Conservation (phyloP, 2,888 invertebrate species). For the Hyalella azteca region DNA sequence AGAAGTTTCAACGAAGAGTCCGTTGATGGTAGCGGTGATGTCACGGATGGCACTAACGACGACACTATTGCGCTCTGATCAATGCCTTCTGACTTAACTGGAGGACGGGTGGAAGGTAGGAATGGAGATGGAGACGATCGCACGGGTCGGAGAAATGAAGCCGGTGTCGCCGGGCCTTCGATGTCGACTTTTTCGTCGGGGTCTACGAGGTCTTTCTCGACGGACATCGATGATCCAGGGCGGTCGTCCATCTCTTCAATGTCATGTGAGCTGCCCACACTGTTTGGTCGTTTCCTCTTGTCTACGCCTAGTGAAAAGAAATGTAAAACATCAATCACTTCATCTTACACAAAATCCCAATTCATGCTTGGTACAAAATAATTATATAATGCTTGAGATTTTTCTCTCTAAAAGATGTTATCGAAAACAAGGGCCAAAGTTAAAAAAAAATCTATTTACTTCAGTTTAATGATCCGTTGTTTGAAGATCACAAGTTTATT, state of each 20-base stretch:
- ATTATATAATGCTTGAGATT: no score
- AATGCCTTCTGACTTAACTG: not conserved
- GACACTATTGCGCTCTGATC: constrained; percentile 26
- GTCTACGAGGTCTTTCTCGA: constrained; percentile 51
- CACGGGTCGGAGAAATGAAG: constrained; percentile 47
- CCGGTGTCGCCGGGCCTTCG: constrained; percentile 56
- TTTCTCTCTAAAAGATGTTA: no score
- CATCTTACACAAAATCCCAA: not conserved
- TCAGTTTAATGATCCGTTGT: no score
- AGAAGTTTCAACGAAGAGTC: not conserved
- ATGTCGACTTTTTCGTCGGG: constrained; percentile 56
- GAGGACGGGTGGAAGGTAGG: not conserved
- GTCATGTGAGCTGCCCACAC: constrained; percentile 51
- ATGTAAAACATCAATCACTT: not conserved
- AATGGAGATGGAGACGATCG: constrained; percentile 48
- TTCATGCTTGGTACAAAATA: no score
- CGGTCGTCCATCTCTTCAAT: constrained; percentile 52
- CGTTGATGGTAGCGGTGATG: not conserved
- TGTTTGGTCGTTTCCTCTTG: constrained; percentile 51
- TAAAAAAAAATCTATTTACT: no score
- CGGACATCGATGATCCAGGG: constrained; percentile 56
- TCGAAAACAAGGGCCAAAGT: no score
- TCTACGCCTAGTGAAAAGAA: constrained; percentile 44
- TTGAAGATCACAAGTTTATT: no score
- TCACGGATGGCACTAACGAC: constrained; percentile 2